Evolutionary conservation across 2,888 invertebrate species (phyloP).

Genomic region (Nineta flava): DNA sequence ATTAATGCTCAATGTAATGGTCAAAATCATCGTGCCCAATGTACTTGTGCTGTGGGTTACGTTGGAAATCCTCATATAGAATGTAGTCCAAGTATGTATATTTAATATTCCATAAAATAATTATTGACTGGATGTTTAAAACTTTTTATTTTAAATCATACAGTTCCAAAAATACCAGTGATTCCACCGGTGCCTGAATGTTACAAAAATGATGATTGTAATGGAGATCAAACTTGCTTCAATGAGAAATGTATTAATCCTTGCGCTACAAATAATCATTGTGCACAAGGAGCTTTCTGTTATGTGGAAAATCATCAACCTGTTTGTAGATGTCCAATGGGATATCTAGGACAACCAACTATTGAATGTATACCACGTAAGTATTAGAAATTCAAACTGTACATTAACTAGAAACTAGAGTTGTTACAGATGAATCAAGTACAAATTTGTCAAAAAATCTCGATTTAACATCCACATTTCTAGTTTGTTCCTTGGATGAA

Average conservation of each 20-base stretch:
- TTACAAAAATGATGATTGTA: conserved; percentile 60
- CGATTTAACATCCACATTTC: no score
- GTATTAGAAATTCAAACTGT: no score
- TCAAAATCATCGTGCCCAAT: conserved; percentile 56
- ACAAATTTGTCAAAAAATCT: background rate
- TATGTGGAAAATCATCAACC: conserved; percentile 60
- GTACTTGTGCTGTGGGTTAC: conserved; percentile 63
- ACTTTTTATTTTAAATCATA: conserved; percentile 9
- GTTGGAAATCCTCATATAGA: conserved; percentile 64
- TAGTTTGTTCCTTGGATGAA: no score
- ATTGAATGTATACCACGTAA: conserved; percentile 66
- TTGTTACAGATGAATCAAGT: no score
- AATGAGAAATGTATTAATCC: conserved; percentile 68
- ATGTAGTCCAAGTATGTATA: conserved; percentile 33
- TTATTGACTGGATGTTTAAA: background rate
- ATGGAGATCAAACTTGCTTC: conserved; percentile 53
- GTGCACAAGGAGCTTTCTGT: conserved; percentile 69
- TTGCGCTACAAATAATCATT: conserved; percentile 48
- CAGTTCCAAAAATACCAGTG: conserved; percentile 30
- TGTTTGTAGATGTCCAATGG: conserved; percentile 64
- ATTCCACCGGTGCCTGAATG: conserved; percentile 45
- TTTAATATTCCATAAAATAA: background rate
- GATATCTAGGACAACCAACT: conserved; percentile 57
- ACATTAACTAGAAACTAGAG: no score
- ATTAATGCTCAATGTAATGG: conserved; percentile 69